Base-by-base conservation (phyloP, 2,797 vertebrate species). In the Amazona ochrocephala region DNA sequence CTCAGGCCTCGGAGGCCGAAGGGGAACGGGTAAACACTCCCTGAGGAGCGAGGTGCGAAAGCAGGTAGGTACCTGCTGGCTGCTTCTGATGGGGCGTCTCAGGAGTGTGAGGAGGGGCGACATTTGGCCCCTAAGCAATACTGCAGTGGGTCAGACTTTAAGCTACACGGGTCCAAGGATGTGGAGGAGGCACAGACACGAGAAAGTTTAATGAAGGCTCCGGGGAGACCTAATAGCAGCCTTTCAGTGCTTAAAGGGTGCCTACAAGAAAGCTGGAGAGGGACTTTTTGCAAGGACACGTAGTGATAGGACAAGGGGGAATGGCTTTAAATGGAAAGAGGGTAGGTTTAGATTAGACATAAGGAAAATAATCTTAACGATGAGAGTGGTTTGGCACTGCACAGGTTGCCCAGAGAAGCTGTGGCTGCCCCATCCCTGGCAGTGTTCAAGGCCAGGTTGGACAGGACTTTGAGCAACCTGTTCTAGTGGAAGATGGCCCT, bases 161-260 rank as follows among this genome's bases (percentile, higher is more conserved):
- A 12, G 12, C 5, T 37, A 2, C 23, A 1, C 0, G 4, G 12
- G 20, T 19, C 7, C 2, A 5, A 34, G 7, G 7, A 0, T 10
- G 13, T 21, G 68, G 13, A 10, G 23, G 19, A 61, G 22, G 24
- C 61, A 8, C 7, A 37, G 17, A 3, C 16, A 0, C 4, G 32
- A 32, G 42, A 12, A 54, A 10, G 41, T 56, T 71, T 37, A 7
- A 3, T 18, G 16, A 34, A 60, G n/a, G 22, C 56, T 60, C 14
- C 2, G 22, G n/a, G 15, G n/a, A 24, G n/a, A 37, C n/a, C n/a
- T 37, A 24, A 34, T 24, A 37, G 56, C 56, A 58, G n/a, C 14
- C n/a, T 24, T 24, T 37, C 22, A 23, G 22, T 60, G 37, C 22
- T 23, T 37, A 37, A 34, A 34, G 56, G 13, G n/a, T n/a, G n/a